Conservation (phyloP, 2,797 vertebrate genomes). For the Anolis apletophallus region DNA sequence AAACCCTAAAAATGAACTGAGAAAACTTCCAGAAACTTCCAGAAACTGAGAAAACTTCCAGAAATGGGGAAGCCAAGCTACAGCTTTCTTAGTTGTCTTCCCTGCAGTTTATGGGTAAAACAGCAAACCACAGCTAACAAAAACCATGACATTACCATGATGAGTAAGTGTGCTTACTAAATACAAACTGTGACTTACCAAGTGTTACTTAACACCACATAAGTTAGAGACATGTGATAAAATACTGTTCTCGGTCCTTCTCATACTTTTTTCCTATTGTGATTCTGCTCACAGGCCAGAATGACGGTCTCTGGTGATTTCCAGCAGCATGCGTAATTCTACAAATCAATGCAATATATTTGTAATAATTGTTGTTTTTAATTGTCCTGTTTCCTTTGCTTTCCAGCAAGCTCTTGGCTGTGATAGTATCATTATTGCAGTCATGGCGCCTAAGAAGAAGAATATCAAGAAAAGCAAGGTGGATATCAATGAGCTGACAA, state of each 20-base stretch:
- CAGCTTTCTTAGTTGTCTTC: neutral
- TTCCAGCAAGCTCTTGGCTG: slow-evolving; percentile 85
- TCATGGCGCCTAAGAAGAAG: slow-evolving; percentile 99
- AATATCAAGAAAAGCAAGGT: slow-evolving; percentile 92
- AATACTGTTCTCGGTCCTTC: neutral
- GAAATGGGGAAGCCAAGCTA: neutral
- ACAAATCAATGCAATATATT: slow-evolving; percentile 28
- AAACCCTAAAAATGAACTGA: neutral
- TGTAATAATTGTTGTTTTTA: slow-evolving; percentile 1
- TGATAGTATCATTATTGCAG: slow-evolving; percentile 82
- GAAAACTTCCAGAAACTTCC: too few relatives aligned
- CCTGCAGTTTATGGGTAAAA: neutral
- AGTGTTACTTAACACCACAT: neutral
- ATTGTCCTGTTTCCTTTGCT: slow-evolving; percentile 47
- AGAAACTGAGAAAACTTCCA: neutral
- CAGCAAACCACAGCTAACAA: neutral
- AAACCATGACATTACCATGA: neutral
- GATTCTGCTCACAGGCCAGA: neutral
- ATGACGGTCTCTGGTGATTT: neutral
- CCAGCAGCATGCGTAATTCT: slow-evolving; percentile 40
- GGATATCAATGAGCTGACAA: slow-evolving; percentile 92
- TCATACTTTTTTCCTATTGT: neutral
- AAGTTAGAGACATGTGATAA: neutral
- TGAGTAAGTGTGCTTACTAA: neutral
- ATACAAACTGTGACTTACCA: neutral